Evolutionary conservation across 2,888 invertebrate genomes (phyloP), one percentile per base, ranked within the genome.

Genomic region (Ichneumoninae sp.): DNA sequence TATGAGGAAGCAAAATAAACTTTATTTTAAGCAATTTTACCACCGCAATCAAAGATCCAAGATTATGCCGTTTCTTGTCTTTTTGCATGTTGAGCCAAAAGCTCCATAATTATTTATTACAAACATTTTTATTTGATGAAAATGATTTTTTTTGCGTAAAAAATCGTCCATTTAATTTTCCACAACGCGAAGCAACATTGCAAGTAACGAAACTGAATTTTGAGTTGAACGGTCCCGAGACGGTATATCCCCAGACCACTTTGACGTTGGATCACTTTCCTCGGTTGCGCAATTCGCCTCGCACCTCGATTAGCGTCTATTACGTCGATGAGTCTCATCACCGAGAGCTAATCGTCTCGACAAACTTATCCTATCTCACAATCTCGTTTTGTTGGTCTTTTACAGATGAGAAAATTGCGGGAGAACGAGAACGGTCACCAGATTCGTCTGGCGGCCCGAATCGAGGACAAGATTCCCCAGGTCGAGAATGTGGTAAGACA

Each of bases 381-480:
- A 57, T 74, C 47, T 47, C 44, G 57, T 62, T 40, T 62, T 40
- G 52, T 22, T 76, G 7, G 75, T 47, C 85, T 83, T 86, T 94
- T 94, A 50, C 92, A 95, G 95, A 94, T 94, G 94, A 94, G 94
- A 91, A 94, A 94, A 94, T 94, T 95, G 93, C 94, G 94, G 93
- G 95, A 94, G 92, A 94, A 94, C 94, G 94, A 94, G 93, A 91
- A 92, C 88, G 91, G 90, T 87, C 91, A 89, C 57, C 90, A 91
- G 85, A 90, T 91, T 89, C 90, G 89, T 82, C 86, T 91, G 86
- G 87, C 89, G 78, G 88, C 90, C 81, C 89, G 88, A 57, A 89
- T 90, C 86, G 91, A 90, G 78, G 90, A 91, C 85, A 91, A 91
- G 87, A 89, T 89, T 87, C 87, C 89, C 78, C 88, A 89, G 78